Evolutionary conservation across 2,113 vertebrate genomes (phyloP), one percentile per base, ranked within the genome.

Genomic region (Archilochus colubris): DNA sequence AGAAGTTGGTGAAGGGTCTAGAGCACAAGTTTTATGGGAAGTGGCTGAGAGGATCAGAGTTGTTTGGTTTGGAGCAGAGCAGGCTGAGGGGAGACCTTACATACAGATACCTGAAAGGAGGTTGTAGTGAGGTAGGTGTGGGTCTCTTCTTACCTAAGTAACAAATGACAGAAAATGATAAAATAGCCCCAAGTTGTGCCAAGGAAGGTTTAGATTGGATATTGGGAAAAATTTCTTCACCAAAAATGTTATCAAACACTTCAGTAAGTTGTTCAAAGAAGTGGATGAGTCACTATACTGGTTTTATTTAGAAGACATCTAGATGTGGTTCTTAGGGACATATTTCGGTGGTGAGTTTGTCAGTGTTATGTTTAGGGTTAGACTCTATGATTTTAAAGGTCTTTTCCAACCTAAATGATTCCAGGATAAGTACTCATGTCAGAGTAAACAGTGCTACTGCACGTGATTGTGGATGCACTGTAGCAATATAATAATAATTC

Each of bases 1-100:
- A 0, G 0, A 17, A 30, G 15, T 12, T 51, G 1, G 0, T n/a
- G 28, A 78, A 40, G 51, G 18, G 23, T 44, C 36, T 67, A 2
- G 30, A 86, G 36, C 2, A 53, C 19, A 79, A 3, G 2, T 16
- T 12, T 3, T 24, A 0, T 2, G 9, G 72, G 43, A 8, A 76
- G 3, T 3, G 1, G 14, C 54, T 63, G 30, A 62, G 5, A 9
- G 14, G 79, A 19, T 17, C 31, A 24, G 7, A 10, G 4, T 1
- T 67, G 6, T 50, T 58, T 3, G 48, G 17, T 1, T 6, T 10
- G 10, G 24, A 70, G 33, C 43, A 64, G 15, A 86, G 43, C 9
- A 68, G 27, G 18, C 23, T 87, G 7, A 87, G 31, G 14, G 43
- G 10, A 87, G 14, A 77, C 18, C 7, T 40, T 8, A 24, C 1